Conservation (phyloP, 2,888 invertebrate genomes). For the Listrodromus nycthemerus region DNA sequence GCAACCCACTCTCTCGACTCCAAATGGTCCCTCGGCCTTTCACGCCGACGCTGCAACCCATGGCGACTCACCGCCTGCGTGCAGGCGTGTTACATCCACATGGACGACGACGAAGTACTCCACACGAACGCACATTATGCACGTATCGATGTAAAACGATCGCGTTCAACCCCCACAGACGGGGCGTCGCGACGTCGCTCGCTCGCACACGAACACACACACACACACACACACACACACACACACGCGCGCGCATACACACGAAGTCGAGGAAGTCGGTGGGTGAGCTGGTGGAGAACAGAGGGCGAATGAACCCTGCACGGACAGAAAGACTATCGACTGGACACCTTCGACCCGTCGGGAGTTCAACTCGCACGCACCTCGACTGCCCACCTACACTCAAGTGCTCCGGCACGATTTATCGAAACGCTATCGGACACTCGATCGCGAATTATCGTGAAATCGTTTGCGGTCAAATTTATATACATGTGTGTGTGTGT, state of each 20-base stretch:
- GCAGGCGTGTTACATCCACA: conserved; percentile 29
- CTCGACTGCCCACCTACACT: conserved; percentile 48
- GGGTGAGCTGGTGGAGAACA: conserved; percentile 43
- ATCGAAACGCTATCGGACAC: conserved; percentile 27
- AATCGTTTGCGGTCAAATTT: not conserved
- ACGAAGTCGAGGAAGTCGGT: conserved; percentile 33
- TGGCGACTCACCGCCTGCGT: conserved; percentile 43
- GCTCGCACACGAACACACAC: not conserved
- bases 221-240: not conserved
- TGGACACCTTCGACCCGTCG: conserved; percentile 60
- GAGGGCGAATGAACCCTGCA: conserved; percentile 66
- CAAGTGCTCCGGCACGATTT: conserved; percentile 31
- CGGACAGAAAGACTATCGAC: conserved; percentile 59
- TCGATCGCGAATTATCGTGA: not conserved
- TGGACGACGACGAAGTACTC: conserved; percentile 6
- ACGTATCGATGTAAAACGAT: conserved; percentile 1
- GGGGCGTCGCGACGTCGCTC: conserved; percentile 18
- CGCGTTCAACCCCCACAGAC: conserved; percentile 16
- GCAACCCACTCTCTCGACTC: no score
- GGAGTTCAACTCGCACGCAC: conserved; percentile 48
- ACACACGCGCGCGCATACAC: not conserved
- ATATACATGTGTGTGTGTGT: not conserved
- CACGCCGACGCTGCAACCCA: no score
- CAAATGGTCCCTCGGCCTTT: conserved; percentile 58
- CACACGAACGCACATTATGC: not conserved